These are phyloP conservation scores for Zalophus californianus DNA, from an alignment of 2,797 vertebrate genomes.

Conservation along the genomic window DNA sequence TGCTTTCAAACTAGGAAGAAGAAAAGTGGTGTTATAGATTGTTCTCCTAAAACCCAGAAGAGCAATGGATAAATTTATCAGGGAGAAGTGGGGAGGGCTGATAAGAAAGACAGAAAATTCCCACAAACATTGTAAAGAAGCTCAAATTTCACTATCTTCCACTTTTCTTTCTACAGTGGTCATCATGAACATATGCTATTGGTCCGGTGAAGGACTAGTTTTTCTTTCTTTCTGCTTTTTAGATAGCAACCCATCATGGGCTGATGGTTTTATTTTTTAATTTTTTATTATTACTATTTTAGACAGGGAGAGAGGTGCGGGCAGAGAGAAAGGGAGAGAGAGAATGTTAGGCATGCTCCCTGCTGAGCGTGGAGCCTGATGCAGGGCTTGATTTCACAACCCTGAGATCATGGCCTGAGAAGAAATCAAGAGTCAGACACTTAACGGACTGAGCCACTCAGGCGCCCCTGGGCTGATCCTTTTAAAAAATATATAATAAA, in stretches of 20 bases:
- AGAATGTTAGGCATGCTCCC: not conserved
- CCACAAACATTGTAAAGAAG: not conserved
- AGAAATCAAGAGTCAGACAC: not conserved
- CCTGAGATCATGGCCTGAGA: not conserved
- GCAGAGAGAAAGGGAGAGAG: not conserved
- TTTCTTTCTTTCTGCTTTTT: not conserved
- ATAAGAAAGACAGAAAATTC: constrained; percentile 7
- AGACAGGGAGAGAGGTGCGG: not conserved
- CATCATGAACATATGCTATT: not conserved
- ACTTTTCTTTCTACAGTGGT: not conserved
- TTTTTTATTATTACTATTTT: not conserved
- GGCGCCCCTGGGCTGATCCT: not conserved
- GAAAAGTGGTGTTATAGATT: not conserved
- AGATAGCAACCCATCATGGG: not conserved
- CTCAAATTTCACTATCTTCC: constrained; percentile 11
- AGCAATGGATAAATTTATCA: not conserved
- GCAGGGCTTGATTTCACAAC: not conserved
- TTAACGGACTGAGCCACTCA: not conserved
- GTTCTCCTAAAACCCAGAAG: constrained; percentile 5
- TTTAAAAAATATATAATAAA: not conserved
- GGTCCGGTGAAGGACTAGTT: not conserved
- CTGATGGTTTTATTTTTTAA: not conserved
- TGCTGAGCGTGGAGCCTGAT: not conserved
- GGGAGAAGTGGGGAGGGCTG: not conserved
- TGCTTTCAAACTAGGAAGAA: constrained; percentile 47